Base-by-base conservation (phyloP, 2,797 vertebrate genomes). In the Danio choprae region DNA sequence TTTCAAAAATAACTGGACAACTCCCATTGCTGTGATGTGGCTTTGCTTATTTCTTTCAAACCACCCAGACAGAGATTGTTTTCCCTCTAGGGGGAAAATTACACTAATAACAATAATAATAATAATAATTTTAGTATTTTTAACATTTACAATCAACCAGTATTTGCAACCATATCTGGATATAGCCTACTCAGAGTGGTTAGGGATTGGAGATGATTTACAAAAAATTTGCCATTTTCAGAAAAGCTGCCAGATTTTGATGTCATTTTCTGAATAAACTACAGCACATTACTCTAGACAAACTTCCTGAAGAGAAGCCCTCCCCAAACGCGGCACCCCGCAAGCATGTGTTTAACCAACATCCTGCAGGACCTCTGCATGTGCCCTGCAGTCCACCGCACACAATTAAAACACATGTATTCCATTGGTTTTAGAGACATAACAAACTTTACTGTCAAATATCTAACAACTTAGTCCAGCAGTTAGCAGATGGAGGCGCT, bases 401-500 rank as follows among this genome's bases (percentile, higher is more conserved):
- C 74, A 68, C 81, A 71, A 75, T 81, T 81, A 82, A 82, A 84
- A 73, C 87, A 86, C 81, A 80, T 86, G 86, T 68, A 79, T 81
- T 87, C 76, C 56, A 85, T 86, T 84, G 83, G 76, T 84, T 79
- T 81, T 75, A 83, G 70, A 86, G 75, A 82, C 84, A 84, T 70
- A 79, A 86, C 79, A 72, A 84, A 79, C 77, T 84, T 87, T 82
- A 86, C 81, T 79, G 77, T 86, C 82, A 84, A 80, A 86, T 83
- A 82, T 84, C 79, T 70, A 76, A 81, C 84, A 79, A 76, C 78
- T 50, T 84, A 80, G 84, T 85, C 84, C 87, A 86, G 88, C 85
- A 84, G 81, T 86, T 83, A 85, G 76, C 87, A 89, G 83, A 89
- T 88, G 83, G 85, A 87, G 77, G 86, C 85, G 83, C 84, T 85